Evolutionary conservation across 2,888 invertebrate species (phyloP).

Genomic region (Clanis bilineata): DNA sequence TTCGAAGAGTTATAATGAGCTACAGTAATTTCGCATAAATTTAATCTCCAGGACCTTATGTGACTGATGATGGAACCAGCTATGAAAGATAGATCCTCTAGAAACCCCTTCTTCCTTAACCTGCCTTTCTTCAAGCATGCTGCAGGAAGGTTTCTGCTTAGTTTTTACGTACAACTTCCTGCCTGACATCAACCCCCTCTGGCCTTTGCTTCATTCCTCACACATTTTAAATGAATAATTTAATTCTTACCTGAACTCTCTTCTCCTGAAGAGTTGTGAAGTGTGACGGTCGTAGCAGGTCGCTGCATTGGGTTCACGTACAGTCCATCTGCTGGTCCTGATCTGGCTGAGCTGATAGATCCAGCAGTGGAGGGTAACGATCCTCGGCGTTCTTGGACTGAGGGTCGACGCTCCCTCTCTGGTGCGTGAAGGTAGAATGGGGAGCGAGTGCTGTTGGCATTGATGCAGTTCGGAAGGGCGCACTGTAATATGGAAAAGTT

Average conservation of each 20-base stretch:
- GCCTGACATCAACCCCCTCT: too few relatives aligned
- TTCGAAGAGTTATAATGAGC: too few relatives aligned
- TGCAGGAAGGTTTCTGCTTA: too few relatives aligned
- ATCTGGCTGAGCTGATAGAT: conserved; percentile 65
- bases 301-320: conserved; percentile 92
- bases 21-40: too few relatives aligned
- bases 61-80: too few relatives aligned
- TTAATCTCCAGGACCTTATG: too few relatives aligned
- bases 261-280: conserved; percentile 71
- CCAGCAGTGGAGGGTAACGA: conserved; percentile 65
- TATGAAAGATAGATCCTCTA: too few relatives aligned
- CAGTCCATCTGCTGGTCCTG: conserved; percentile 88
- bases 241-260: conserved; percentile 65
- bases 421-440: conserved; percentile 91
- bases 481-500: conserved; percentile 60
- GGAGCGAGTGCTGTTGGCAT: conserved; percentile 69
- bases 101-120: too few relatives aligned
- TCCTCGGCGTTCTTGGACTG: conserved; percentile 60
- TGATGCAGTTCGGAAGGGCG: conserved; percentile 79
- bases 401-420: conserved; percentile 60
- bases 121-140: too few relatives aligned
- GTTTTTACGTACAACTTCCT: too few relatives aligned
- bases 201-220: too few relatives aligned
- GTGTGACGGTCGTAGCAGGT: conserved; percentile 51
- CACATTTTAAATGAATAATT: not conserved